Conservation (phyloP, 2,797 vertebrate genomes). For the Rhincodon typus region DNA sequence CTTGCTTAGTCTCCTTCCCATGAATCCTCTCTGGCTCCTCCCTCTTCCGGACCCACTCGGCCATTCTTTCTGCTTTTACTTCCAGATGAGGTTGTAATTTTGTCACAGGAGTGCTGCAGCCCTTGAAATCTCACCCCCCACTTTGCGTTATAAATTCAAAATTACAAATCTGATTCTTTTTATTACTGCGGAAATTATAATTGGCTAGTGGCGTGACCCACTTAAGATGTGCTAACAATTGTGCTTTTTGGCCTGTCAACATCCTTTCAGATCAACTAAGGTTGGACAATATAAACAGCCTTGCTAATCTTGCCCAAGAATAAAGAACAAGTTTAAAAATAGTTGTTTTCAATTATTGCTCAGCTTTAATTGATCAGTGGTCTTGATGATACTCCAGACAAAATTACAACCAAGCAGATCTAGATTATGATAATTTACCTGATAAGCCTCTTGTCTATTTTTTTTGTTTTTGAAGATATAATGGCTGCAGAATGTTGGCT, state of each 20-base stretch:
- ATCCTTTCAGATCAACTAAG: neutral
- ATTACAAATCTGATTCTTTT: neutral
- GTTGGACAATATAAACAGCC: neutral
- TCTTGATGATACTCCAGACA: neutral
- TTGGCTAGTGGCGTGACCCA: neutral
- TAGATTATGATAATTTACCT: neutral
- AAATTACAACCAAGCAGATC: neutral
- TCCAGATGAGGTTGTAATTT: neutral
- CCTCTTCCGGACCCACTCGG: neutral
- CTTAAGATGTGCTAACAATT: neutral
- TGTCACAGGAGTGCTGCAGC: neutral
- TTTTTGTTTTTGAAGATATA: neutral
- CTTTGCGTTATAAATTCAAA: neutral
- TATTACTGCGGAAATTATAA: neutral
- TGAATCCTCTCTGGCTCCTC: too few species aligned
- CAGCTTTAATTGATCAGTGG: neutral
- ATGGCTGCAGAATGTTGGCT: neutral
- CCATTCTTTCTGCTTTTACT: neutral
- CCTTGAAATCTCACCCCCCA: neutral
- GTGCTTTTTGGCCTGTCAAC: neutral
- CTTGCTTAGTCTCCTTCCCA: neutral
- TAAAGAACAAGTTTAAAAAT: neutral
- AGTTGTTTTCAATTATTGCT: neutral
- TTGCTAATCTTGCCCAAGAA: neutral
- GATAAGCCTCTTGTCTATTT: neutral